These are phyloP conservation scores for Ceratitis capitata DNA, from an alignment of 1,140 invertebrate species.

Conservation along the genomic window DNA sequence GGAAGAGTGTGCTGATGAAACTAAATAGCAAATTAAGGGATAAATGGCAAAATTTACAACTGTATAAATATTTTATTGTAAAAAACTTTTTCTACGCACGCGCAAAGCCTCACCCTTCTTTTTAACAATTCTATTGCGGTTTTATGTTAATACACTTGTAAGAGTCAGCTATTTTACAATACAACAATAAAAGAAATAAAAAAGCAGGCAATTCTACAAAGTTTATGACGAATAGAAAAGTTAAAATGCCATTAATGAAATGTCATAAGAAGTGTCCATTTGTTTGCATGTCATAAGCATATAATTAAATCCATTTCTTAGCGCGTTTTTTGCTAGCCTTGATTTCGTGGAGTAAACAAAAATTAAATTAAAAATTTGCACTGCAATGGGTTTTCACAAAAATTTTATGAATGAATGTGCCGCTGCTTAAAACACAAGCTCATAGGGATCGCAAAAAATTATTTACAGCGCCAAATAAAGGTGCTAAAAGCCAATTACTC, in stretches of 20 bases:
- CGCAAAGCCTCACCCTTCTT: background rate
- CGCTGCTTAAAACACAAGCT: background rate
- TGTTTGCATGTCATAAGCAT: background rate
- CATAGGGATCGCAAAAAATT: background rate
- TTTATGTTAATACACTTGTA: background rate
- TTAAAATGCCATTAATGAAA: background rate
- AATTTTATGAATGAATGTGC: background rate
- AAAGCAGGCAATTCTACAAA: background rate
- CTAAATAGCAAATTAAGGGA: background rate
- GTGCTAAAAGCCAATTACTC: background rate
- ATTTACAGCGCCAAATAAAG: constrained; percentile 3
- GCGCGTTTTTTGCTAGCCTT: too few species aligned
- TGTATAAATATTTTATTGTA: background rate
- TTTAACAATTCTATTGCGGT: background rate
- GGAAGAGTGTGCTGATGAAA: background rate
- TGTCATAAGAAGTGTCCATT: background rate
- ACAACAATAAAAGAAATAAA: background rate
- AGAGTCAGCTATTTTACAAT: background rate
- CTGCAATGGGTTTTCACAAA: background rate
- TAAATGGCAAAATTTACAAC: background rate
- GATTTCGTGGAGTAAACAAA: background rate
- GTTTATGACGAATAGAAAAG: background rate
- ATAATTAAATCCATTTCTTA: too few species aligned
- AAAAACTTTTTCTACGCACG: background rate
- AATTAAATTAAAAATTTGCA: background rate